Evolutionary conservation across 1,140 invertebrate species (phyloP), one percentile per base, ranked within the genome.

Genomic region (Proctacanthus coquilletti): DNA sequence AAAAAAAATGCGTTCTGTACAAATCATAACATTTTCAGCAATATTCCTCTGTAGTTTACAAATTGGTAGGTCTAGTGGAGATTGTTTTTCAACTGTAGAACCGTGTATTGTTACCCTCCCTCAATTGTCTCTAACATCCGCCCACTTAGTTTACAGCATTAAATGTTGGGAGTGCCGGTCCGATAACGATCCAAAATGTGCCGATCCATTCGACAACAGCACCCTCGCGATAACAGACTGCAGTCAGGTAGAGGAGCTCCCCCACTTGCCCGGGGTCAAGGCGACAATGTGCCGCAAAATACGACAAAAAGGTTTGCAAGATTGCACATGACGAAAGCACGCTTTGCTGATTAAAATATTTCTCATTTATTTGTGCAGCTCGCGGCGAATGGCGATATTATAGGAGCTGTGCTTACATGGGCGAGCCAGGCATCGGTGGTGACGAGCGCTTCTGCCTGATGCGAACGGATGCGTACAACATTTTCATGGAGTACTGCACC

Each of bases 151-250:
- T 36, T 55, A 60, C 11, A 62, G 70, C 40, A 91, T 93, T 23
- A 91, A 91, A 70, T 93, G 89, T 52, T 94, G 86, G 86, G 77
- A 77, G 15, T 93, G 89, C 45, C 74, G 85, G 48, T 91, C 85
- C 3, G 81, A 84, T 53, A 72, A 72, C 34, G 88, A 94, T 67
- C 83, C 84, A 8, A 84, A 87, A 65, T 93, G 88, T 60, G 76
- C 77, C 1, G 87, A 93, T 67, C 89, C 89, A 1, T 94, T 94
- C 53, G 87, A 93, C 59, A 94, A 94, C 48, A 71, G 72, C 23
- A 83, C 86, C 2, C 72, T 88, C 38, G 83, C 83, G 1, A 87
- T 91, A 23, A 80, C 76, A 3, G 86, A 93, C 53, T 93, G 87
- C 49, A 70, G 68, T 41, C 70, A 80, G 50, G 71, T 74, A 42